Evolutionary conservation across 2,113 vertebrate genomes (phyloP), one percentile per base, ranked within the genome.

Genomic region (Ranitomeya variabilis): DNA sequence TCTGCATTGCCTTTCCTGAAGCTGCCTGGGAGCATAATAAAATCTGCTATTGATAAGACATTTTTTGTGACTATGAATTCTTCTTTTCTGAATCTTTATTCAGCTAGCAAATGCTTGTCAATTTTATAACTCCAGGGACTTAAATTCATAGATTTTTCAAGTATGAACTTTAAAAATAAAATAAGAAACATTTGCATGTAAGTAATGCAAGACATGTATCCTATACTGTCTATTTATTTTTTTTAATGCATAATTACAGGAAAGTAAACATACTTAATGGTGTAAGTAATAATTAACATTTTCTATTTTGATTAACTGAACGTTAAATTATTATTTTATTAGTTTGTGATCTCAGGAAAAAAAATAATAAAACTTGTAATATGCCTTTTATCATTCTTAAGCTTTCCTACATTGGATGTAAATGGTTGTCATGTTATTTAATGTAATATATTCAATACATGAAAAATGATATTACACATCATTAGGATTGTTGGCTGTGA

Each of bases 401-500:
- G n/a, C 3, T 31, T 73, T 8, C 21, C 37, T 37, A 73, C 26
- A 4, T 37, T 1, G 6, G 1, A 37, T 73, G 26, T 16, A 37
- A 73, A 73, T 12, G 13, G 14, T 16, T 73, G 69, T 73, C 14
- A 16, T 73, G 15, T 37, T 73, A 73, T 73, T 73, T 86, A 78
- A 52, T 66, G 3, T 67, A 69, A 66, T 7, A 31, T 67, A 62
- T 55, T 54, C n/a, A 84, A 55, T 13, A 66, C 59, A 51, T 83
- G 66, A 55, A 89, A 89, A 89, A 77, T 77, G 66, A 62, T n/a
- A 74, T n/a, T 74, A 62, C 14, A 83, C 64, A 71, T 62, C 62
- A 78, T 89, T 84, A 71, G 31, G 45, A 76, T 81, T 88, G 74
- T 76, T 83, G 71, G 80, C 81, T 84, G 87, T 60, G 77, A 66